phyloP scores from a whole-genome alignment of 1,140 invertebrate species.

The Drosophila watanabei region DNA sequence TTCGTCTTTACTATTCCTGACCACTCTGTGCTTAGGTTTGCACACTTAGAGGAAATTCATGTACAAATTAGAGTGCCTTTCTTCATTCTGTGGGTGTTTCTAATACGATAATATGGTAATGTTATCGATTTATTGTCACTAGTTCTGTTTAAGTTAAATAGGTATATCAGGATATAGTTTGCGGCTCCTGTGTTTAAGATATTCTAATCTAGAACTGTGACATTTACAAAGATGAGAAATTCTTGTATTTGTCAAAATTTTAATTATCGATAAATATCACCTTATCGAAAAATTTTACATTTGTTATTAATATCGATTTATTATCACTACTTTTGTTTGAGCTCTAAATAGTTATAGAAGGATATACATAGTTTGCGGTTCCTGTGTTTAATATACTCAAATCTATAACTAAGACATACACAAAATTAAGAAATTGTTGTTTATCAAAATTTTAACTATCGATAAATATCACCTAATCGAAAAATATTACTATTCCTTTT shows the following conservation, averaged over 20 bases:
- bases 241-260: background rate
- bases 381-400: background rate
- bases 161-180: background rate
- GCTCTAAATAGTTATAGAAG: background rate
- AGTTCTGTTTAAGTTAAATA: background rate
- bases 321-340: no score
- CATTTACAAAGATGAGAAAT: background rate
- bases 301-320: background rate
- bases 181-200: background rate
- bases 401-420: background rate
- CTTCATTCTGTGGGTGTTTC: background rate
- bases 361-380: background rate
- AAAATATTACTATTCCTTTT: no score
- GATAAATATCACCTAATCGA: background rate
- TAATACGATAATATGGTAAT: no score
- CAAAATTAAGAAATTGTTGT: background rate
- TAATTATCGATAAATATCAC: background rate
- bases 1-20: conserved; percentile 4
- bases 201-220: background rate
- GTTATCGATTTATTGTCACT: background rate
- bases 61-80: background rate
- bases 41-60: background rate
- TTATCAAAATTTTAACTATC: background rate
- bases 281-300: no score
- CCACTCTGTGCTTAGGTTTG: background rate